Conservation (phyloP, 2,888 invertebrate species). For the Himalopsyche tibetana region DNA sequence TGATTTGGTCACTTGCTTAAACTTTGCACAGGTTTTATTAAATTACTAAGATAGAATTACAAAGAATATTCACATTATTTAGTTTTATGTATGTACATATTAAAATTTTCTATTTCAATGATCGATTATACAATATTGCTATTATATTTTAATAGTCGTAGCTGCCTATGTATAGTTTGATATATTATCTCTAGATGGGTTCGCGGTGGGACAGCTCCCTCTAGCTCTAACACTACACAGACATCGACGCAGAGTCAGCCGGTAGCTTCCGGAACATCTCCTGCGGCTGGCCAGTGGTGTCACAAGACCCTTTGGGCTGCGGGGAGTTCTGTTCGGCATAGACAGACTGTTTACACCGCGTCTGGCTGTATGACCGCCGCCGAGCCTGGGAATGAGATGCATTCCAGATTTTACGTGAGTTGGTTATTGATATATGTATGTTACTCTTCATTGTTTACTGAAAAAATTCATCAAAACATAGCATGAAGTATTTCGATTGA, state of each 20-base stretch:
- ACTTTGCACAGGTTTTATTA: too few relatives aligned
- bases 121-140: too few relatives aligned
- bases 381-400: conserved; percentile 88
- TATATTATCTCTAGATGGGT: conserved; percentile 60
- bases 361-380: conserved; percentile 90
- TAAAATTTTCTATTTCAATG: too few relatives aligned
- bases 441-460: background rate
- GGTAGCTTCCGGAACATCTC: background rate
- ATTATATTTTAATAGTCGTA: too few relatives aligned
- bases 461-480: too few relatives aligned
- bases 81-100: too few relatives aligned
- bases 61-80: too few relatives aligned
- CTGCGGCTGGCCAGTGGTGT: conserved; percentile 72
- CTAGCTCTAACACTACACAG: conserved; percentile 29
- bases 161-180: background rate
- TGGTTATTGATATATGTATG: background rate
- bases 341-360: conserved; percentile 85
- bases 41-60: too few relatives aligned
- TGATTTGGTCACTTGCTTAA: too few relatives aligned
- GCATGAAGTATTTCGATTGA: too few relatives aligned
- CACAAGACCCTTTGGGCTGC: conserved; percentile 83
- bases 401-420: conserved; percentile 92
- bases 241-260: background rate
- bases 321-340: conserved; percentile 85
- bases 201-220: conserved; percentile 40